Evolutionary conservation across 1,140 invertebrate species (phyloP).

Genomic region (Brachionus paranguensis): DNA sequence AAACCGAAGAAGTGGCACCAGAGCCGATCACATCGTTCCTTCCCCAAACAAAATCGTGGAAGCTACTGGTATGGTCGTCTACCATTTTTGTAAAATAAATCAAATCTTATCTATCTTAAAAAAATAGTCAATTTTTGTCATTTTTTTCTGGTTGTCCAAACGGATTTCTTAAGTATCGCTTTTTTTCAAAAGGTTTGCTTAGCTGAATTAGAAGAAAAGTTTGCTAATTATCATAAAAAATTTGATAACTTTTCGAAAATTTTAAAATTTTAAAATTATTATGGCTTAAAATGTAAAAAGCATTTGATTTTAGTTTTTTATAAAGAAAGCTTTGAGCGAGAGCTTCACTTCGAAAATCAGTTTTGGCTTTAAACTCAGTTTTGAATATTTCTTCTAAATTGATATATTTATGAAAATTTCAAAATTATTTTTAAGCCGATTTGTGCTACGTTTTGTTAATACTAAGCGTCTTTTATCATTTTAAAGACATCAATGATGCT

Average conservation of each 20-base stretch:
- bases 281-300: background rate
- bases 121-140: background rate
- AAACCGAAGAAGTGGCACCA: conserved; percentile 90
- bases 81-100: background rate
- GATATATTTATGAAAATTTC: background rate
- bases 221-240: background rate
- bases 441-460: background rate
- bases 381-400: background rate
- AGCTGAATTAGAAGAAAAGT: background rate
- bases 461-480: background rate
- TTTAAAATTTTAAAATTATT: background rate
- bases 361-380: background rate
- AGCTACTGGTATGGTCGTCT: conserved; percentile 54
- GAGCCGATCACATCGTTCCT: conserved; percentile 88
- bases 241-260: background rate
- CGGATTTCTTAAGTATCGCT: background rate
- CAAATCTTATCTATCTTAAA: background rate
- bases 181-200: background rate
- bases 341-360: background rate
- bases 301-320: background rate
- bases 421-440: background rate
- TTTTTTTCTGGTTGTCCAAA: background rate
- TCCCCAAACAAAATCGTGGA: conserved; percentile 88
- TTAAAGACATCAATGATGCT: background rate
- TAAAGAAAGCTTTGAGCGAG: background rate